phyloP scores from a whole-genome alignment of 2,113 vertebrate species.

The Probosciger aterrimus region DNA sequence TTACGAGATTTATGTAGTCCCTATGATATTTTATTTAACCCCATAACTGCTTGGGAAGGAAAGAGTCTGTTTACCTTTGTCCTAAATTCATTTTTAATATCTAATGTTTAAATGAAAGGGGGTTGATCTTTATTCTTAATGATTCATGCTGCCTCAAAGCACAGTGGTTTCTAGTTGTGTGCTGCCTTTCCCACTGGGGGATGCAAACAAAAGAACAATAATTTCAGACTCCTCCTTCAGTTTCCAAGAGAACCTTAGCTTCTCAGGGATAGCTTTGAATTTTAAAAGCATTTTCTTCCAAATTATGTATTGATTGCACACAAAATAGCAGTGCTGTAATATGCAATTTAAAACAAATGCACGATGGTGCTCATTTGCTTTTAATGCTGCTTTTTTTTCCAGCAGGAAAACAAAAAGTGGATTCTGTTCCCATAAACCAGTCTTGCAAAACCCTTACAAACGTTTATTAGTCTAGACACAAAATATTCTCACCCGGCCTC shows the following conservation, averaged over 20 bases:
- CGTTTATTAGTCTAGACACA: conserved; percentile 66
- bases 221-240: conserved; percentile 69
- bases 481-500: conserved; percentile 47
- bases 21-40: conserved; percentile 30
- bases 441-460: conserved; percentile 56
- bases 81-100: conserved; percentile 44
- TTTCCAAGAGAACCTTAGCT: conserved; percentile 69
- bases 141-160: conserved; percentile 54
- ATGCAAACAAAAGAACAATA: conserved; percentile 72
- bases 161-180: conserved; percentile 60
- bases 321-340: conserved; percentile 53
- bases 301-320: conserved; percentile 67
- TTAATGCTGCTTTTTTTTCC: conserved; percentile 34
- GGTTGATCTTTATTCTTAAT: conserved; percentile 46
- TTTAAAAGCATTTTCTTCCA: conserved; percentile 66
- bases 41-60: background rate
- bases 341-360: conserved; percentile 62
- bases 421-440: conserved; percentile 52
- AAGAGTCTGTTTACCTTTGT: conserved; percentile 6
- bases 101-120: background rate
- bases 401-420: conserved; percentile 52
- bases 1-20: background rate
- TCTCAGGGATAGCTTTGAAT: conserved; percentile 65
- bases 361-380: conserved; percentile 53
- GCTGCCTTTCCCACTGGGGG: conserved; percentile 63